Conservation (phyloP, 2,888 invertebrate species). For the Harpalus rubripes region DNA sequence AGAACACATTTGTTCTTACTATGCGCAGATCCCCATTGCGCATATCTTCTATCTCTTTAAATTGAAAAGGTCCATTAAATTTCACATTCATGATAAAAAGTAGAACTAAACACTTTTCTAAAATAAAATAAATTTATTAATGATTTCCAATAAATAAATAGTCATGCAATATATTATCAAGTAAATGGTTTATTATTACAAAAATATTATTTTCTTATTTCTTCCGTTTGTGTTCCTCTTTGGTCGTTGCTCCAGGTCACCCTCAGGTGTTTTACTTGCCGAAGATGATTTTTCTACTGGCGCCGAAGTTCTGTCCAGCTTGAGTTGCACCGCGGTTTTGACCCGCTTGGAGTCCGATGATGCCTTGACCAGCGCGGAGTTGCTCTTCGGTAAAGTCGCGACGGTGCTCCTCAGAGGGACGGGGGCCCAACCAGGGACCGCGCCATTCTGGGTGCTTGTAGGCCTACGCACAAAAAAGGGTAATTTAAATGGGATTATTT, state of each 20-base stretch:
- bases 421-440: slow-evolving; percentile 90
- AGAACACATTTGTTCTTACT: too few species aligned
- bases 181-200: not conserved
- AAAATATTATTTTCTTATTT: slow-evolving; percentile 13
- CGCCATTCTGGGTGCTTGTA: slow-evolving; percentile 92
- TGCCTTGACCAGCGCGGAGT: slow-evolving; percentile 88
- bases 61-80: too few species aligned
- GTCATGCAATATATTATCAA: not conserved
- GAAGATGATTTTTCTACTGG: slow-evolving; percentile 88
- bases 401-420: slow-evolving; percentile 90
- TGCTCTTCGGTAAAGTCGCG: slow-evolving; percentile 91
- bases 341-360: slow-evolving; percentile 94
- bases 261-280: slow-evolving; percentile 80
- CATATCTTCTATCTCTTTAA: too few species aligned
- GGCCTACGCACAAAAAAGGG: slow-evolving; percentile 77
- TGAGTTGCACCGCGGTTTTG: slow-evolving; percentile 91
- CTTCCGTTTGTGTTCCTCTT: not conserved
- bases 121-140: not conserved
- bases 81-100: too few species aligned
- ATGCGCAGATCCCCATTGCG: too few species aligned
- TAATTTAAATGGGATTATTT: too few species aligned
- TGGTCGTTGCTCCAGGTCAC: not conserved
- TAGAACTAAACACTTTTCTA: too few species aligned
- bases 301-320: slow-evolving; percentile 93
- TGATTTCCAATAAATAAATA: not conserved